Percentiles rank a stretch among this genome's conserved stretches.
These are phyloP conservation scores for Aphelinus atriplicis DNA, from an alignment of 1,140 invertebrate species.

Conservation along the genomic window DNA sequence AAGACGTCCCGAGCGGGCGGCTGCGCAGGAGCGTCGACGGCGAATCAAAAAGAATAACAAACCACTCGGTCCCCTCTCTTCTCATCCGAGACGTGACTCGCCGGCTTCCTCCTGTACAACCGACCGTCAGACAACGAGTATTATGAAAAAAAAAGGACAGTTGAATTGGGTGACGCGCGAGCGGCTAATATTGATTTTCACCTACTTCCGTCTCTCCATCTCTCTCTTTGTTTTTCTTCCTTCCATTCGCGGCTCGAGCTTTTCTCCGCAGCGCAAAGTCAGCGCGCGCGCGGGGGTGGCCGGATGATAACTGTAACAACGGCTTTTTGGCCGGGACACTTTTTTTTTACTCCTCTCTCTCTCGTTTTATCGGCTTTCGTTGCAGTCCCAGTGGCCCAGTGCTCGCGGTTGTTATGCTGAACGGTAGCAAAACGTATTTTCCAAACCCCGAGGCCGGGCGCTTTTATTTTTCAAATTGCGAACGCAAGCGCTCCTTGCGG, in stretches of 20 bases:
- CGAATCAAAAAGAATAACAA: constrained; percentile 36
- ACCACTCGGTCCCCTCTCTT: constrained; percentile 6
- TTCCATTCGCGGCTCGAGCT: not conserved
- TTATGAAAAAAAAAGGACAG: constrained; percentile 25
- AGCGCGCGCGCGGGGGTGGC: constrained; percentile 5
- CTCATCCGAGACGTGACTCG: constrained; percentile 34
- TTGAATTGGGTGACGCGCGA: constrained; percentile 10
- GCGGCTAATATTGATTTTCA: constrained; percentile 21
- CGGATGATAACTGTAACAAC: constrained; percentile 21
- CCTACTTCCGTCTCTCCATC: not conserved
- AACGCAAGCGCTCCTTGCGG: not conserved
- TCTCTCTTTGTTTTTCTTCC: not conserved
- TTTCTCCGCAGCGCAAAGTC: constrained; percentile 1
- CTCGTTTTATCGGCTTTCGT: constrained; percentile 33
- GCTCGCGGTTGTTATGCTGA: constrained; percentile 15
- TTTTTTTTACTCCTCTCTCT: not conserved
- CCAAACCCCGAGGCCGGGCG: too few relatives aligned
- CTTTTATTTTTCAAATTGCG: constrained; percentile 2
- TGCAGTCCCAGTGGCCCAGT: not conserved
- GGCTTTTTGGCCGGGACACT: constrained; percentile 18
- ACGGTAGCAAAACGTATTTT: constrained; percentile 3
- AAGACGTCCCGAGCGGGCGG: not conserved
- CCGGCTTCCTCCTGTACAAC: not conserved
- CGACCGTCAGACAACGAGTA: not conserved
- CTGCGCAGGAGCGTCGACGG: not conserved